Conservation (phyloP, 2,797 vertebrate species). For the Halcyon badia region DNA sequence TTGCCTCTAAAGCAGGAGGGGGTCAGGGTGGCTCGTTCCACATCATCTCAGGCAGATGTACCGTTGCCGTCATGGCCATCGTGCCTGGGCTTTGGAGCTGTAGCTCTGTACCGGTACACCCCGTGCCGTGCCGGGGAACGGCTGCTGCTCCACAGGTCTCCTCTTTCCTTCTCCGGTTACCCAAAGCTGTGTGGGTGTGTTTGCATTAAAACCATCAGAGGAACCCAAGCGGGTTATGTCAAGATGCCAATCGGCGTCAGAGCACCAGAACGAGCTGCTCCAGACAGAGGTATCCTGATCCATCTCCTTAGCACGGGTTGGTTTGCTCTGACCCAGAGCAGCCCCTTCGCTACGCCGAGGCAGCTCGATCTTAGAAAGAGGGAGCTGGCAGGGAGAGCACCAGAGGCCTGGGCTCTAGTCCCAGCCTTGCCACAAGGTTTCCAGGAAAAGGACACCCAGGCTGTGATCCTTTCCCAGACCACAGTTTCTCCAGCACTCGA, state of each 20-base stretch:
- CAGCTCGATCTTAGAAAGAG: neutral
- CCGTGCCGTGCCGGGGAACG: rapidly evolving
- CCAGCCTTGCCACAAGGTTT: conserved; percentile 41
- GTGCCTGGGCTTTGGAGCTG: rapidly evolving
- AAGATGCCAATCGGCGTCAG: neutral
- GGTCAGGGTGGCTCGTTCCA: neutral
- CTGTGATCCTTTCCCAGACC: neutral
- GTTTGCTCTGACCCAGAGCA: neutral
- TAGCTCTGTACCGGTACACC: neutral
- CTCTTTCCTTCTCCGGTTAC: neutral
- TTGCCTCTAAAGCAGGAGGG: neutral
- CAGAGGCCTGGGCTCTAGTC: neutral
- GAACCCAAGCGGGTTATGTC: neutral
- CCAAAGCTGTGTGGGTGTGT: neutral
- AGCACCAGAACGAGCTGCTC: neutral
- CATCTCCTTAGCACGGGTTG: rapidly evolving
- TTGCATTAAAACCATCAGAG: rapidly evolving
- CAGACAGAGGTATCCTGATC: rapidly evolving
- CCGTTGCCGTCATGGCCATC: rapidly evolving
- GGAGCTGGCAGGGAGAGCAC: conserved; percentile 16
- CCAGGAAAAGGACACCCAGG: conserved; percentile 14
- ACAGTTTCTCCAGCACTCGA: neutral
- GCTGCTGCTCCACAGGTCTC: neutral
- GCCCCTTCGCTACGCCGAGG: rapidly evolving
- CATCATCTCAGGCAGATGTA: rapidly evolving